Evolutionary conservation across 2,797 vertebrate genomes (phyloP).

Genomic region (Hemitrygon akajei): DNA sequence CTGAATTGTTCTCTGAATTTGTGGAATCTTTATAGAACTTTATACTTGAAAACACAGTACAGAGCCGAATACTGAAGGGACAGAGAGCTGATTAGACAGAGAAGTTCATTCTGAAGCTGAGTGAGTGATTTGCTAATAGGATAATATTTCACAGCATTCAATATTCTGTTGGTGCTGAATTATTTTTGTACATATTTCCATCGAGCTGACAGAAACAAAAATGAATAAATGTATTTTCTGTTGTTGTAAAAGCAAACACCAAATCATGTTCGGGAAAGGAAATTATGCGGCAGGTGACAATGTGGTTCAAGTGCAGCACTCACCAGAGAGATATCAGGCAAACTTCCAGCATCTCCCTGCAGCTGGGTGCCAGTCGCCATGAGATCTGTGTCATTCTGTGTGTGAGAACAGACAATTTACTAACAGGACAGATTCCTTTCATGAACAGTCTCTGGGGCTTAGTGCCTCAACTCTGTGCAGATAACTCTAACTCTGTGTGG

Average conservation of each 20-base stretch:
- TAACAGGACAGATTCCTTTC: neutral
- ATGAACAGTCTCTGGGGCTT: neutral
- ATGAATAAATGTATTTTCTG: neutral
- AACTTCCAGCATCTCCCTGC: slow-evolving; percentile 62
- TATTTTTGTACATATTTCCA: neutral
- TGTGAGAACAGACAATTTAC: slow-evolving; percentile 32
- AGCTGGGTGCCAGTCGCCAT: slow-evolving; percentile 64
- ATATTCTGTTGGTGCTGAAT: neutral
- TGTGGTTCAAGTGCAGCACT: slow-evolving; percentile 43
- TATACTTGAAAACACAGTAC: neutral
- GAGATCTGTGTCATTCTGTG: slow-evolving; percentile 73
- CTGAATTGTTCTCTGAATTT: neutral
- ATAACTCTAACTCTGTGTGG: neutral
- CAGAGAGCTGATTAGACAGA: neutral
- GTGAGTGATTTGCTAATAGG: neutral
- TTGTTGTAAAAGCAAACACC: neutral
- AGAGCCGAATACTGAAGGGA: too few species aligned
- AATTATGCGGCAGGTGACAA: slow-evolving; percentile 45
- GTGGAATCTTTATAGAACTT: neutral
- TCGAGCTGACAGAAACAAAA: neutral
- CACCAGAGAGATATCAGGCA: slow-evolving; percentile 85
- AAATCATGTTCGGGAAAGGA: too few species aligned
- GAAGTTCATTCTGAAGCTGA: neutral
- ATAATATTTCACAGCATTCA: neutral
- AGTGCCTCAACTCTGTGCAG: neutral